Percentiles rank a stretch among this genome's conserved stretches.
Conservation (phyloP, 2,797 vertebrate genomes). For the Lacerta viridis region DNA sequence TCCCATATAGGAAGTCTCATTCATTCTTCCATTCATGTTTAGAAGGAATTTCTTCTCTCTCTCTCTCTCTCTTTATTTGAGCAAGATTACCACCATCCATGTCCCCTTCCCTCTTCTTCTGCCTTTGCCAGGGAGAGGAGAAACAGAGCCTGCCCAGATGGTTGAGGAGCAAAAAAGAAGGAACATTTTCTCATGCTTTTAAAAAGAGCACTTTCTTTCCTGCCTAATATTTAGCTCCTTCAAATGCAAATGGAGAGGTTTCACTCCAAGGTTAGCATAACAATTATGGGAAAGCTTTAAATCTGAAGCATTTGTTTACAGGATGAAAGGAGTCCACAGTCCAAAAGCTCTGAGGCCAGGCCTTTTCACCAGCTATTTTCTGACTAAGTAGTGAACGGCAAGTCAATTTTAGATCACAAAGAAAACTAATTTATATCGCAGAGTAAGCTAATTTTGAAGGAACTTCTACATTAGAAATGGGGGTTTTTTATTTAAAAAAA, state of each 20-base stretch:
- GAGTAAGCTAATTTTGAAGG: constrained; percentile 83
- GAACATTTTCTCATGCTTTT: constrained; percentile 96
- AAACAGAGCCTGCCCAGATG: constrained; percentile 92
- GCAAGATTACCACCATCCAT: constrained; percentile 74
- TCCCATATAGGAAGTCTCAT: constrained; percentile 76
- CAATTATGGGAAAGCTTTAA: constrained; percentile 98
- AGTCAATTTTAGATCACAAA: constrained; percentile 90
- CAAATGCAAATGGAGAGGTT: constrained; percentile 99
- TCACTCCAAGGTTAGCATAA: constrained; percentile 98
- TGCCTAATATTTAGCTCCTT: constrained; percentile 99
- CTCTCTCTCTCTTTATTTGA: constrained; percentile 46
- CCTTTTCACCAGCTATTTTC: constrained; percentile 88
- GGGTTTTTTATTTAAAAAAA: not conserved
- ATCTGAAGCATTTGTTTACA: constrained; percentile 98
- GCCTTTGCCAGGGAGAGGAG: constrained; percentile 81
- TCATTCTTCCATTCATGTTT: constrained; percentile 75
- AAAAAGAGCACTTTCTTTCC: constrained; percentile 95
- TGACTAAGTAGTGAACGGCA: constrained; percentile 83
- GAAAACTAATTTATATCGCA: constrained; percentile 84
- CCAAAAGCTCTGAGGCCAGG: constrained; percentile 83
- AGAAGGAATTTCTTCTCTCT: constrained; percentile 79
- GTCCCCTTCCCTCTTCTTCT: constrained; percentile 72
- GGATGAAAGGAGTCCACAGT: constrained; percentile 91
- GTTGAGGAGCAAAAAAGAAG: constrained; percentile 88
- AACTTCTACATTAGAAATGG: constrained; percentile 74